These are phyloP conservation scores for Xanthorhoe designata DNA, from an alignment of 2,888 invertebrate species.

Conservation along the genomic window DNA sequence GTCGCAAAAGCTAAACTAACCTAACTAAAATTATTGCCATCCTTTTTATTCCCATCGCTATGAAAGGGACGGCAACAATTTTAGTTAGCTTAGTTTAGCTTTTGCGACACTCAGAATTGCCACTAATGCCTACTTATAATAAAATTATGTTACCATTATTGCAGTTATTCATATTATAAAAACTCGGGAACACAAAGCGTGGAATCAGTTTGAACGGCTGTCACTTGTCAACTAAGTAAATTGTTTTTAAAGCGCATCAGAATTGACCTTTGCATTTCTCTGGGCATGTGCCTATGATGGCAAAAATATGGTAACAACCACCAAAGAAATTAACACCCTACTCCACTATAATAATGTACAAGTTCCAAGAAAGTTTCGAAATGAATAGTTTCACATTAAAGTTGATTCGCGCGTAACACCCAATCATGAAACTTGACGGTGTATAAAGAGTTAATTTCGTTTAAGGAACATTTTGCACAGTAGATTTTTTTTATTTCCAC, in stretches of 20 bases:
- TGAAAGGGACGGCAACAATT: no score
- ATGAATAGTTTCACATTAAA: slow-evolving; percentile 56
- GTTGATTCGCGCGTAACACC: slow-evolving; percentile 56
- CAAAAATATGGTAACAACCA: background rate
- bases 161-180: background rate
- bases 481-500: slow-evolving; percentile 37
- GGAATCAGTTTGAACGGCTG: slow-evolving; percentile 47
- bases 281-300: slow-evolving; percentile 15
- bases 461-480: slow-evolving; percentile 45
- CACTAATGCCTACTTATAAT: no score
- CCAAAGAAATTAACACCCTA: slow-evolving; percentile 21
- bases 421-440: slow-evolving; percentile 41
- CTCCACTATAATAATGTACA: slow-evolving; percentile 12
- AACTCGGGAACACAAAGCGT: slow-evolving; percentile 44
- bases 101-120: no score
- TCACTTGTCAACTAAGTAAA: slow-evolving; percentile 54
- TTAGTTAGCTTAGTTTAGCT: no score
- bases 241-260: slow-evolving; percentile 50
- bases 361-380: slow-evolving; percentile 34
- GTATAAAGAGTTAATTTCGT: slow-evolving; percentile 41
- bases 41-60: no score
- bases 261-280: slow-evolving; percentile 31
- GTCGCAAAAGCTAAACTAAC: no score
- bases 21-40: no score
- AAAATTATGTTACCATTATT: no score